Percentiles rank a stretch among this genome's conserved stretches.
Evolutionary conservation across 1,140 invertebrate genomes (phyloP).

Genomic region (Saxidomus purpurata): DNA sequence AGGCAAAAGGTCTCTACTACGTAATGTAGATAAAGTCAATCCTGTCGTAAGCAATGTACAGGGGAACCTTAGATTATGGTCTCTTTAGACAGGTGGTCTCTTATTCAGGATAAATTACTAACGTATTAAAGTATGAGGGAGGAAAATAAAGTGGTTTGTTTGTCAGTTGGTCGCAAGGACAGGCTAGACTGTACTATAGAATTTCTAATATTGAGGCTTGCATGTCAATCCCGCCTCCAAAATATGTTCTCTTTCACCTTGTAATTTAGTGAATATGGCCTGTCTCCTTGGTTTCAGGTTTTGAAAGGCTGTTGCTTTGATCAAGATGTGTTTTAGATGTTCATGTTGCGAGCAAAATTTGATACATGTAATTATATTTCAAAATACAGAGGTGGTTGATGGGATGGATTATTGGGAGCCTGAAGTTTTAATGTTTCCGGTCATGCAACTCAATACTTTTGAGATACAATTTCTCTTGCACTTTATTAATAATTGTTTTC

Average conservation of each 20-base stretch:
- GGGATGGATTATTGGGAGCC: slow-evolving; percentile 27
- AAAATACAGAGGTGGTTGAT: neutral
- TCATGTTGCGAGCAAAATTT: neutral
- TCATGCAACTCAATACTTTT: neutral
- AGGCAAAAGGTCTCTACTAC: too few species aligned
- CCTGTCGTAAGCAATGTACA: too few species aligned
- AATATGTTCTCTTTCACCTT: slow-evolving; percentile 25
- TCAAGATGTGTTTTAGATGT: slow-evolving; percentile 27
- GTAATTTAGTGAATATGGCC: neutral
- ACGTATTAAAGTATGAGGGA: too few species aligned
- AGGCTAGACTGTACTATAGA: too few species aligned
- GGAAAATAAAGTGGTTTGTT: too few species aligned
- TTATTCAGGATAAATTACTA: too few species aligned
- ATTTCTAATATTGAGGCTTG: neutral
- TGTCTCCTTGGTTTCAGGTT: neutral
- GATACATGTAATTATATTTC: slow-evolving; percentile 41
- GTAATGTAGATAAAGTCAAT: too few species aligned
- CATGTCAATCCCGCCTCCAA: slow-evolving; percentile 2
- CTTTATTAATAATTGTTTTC: neutral
- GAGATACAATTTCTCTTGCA: neutral
- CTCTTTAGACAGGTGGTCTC: too few species aligned
- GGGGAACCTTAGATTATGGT: too few species aligned
- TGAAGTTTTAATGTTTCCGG: slow-evolving; percentile 6
- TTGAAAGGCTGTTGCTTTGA: slow-evolving; percentile 9
- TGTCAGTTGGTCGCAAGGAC: too few species aligned